These are phyloP conservation scores for Channa maculata DNA, from an alignment of 2,113 vertebrate species.

Conservation along the genomic window DNA sequence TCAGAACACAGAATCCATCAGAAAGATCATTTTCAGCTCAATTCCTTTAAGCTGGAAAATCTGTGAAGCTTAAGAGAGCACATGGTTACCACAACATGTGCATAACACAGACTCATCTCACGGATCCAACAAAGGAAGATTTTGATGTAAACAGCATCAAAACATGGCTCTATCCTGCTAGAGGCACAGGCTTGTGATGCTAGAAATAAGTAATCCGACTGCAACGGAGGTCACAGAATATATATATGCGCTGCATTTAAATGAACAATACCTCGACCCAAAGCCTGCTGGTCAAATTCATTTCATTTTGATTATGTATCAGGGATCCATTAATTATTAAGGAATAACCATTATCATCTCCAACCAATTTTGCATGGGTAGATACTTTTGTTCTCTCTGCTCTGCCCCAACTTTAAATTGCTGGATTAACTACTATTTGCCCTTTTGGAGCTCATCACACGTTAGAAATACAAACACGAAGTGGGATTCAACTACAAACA, in stretches of 20 bases:
- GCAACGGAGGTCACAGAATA: no score
- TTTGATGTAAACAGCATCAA: no score
- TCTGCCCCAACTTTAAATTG: conserved; percentile 17
- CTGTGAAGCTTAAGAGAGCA: no score
- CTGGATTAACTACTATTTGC: conserved; percentile 14
- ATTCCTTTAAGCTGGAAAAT: no score
- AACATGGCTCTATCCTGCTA: no score
- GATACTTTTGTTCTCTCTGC: conserved; percentile 8
- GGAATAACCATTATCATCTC: neutral
- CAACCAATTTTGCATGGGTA: neutral
- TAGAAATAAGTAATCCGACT: no score
- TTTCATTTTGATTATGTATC: conserved; percentile 1
- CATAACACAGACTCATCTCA: neutral
- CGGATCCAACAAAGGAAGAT: neutral
- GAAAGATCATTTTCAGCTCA: no score
- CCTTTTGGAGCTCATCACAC: conserved; percentile 1
- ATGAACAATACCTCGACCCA: conserved; percentile 15
- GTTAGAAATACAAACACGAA: conserved; percentile 11
- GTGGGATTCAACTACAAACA: no score
- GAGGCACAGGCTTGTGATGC: no score
- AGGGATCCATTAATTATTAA: neutral
- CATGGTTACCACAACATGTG: neutral
- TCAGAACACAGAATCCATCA: no score
- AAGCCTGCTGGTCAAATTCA: neutral
- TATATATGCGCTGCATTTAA: no score